A percentile compares a stretch with the other conserved stretches of the same genome.
Conservation (phyloP, 2,797 vertebrate genomes). For the Sylvia borin region DNA sequence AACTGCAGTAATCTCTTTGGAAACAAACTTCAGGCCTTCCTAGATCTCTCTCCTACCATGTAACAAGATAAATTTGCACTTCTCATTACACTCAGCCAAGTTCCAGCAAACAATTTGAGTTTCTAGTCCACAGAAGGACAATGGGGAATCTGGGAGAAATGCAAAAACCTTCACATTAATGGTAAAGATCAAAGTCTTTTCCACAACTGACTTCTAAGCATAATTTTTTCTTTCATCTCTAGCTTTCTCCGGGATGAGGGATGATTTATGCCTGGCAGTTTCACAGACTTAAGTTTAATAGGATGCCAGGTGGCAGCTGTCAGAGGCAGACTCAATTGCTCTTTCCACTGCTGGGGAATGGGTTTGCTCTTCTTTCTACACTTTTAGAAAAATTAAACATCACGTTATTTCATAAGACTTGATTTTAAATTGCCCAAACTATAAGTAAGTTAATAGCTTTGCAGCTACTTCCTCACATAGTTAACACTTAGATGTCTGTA, state of each 20-base stretch:
- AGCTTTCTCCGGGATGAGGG: slow-evolving; percentile 17
- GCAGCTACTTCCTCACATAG: background rate
- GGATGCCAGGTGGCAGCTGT: slow-evolving; percentile 50
- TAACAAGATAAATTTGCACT: slow-evolving; percentile 27
- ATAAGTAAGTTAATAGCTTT: background rate
- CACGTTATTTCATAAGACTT: background rate
- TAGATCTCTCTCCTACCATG: background rate
- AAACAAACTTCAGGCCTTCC: slow-evolving; percentile 36
- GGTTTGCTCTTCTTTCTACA: background rate
- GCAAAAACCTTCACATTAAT: background rate
- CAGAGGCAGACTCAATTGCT: slow-evolving; percentile 22
- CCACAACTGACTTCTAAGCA: slow-evolving; percentile 22
- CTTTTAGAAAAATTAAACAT: background rate
- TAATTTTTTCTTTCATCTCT: slow-evolving; percentile 52
- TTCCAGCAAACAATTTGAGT: slow-evolving; percentile 16
- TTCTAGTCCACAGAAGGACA: slow-evolving; percentile 23
- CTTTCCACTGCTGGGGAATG: slow-evolving; percentile 9
- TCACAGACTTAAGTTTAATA: slow-evolving; percentile 41
- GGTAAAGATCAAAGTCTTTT: slow-evolving; percentile 52
- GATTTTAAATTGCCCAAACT: background rate
- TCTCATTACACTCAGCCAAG: slow-evolving; percentile 6
- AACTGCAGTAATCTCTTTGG: slow-evolving; percentile 17
- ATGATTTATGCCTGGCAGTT: slow-evolving; percentile 47
- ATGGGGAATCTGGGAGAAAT: slow-evolving; percentile 10
- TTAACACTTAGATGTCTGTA: background rate